phyloP scores from a whole-genome alignment of 1,140 invertebrate species.

The Pseudomyrmex flavicornis region DNA sequence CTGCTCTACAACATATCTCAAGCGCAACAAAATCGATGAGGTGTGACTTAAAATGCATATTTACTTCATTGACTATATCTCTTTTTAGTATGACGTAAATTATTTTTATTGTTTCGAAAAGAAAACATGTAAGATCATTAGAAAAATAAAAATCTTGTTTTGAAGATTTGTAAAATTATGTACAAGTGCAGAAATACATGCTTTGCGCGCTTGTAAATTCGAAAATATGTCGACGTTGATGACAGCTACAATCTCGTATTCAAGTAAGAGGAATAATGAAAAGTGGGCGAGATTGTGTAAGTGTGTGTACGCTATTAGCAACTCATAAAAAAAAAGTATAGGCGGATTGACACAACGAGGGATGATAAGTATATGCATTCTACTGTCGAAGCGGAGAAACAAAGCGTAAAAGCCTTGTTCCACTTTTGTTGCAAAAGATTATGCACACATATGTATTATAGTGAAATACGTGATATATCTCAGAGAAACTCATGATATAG shows the following conservation, averaged over 20 bases:
- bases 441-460: constrained; percentile 53
- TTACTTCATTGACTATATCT: neutral
- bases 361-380: neutral
- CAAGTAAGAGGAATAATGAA: constrained; percentile 32
- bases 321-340: constrained; percentile 44
- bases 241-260: constrained; percentile 27
- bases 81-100: constrained; percentile 4
- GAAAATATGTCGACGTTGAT: neutral
- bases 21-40: too few relatives aligned
- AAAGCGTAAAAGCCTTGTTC: constrained; percentile 59
- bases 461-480: constrained; percentile 79
- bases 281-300: constrained; percentile 37
- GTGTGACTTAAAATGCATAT: too few relatives aligned
- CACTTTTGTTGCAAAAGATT: constrained; percentile 63
- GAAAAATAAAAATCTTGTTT: neutral
- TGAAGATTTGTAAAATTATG: neutral
- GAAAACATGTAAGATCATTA: neutral
- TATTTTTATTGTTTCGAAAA: constrained; percentile 13
- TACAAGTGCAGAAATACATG: constrained; percentile 5
- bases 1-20: too few relatives aligned
- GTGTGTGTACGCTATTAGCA: constrained; percentile 10
- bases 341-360: constrained; percentile 10
- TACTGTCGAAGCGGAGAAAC: constrained; percentile 15
- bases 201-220: neutral
- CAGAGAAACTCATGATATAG: constrained; percentile 66